These are phyloP conservation scores for Cephus pulcher DNA, from an alignment of 2,888 invertebrate genomes.

Conservation along the genomic window DNA sequence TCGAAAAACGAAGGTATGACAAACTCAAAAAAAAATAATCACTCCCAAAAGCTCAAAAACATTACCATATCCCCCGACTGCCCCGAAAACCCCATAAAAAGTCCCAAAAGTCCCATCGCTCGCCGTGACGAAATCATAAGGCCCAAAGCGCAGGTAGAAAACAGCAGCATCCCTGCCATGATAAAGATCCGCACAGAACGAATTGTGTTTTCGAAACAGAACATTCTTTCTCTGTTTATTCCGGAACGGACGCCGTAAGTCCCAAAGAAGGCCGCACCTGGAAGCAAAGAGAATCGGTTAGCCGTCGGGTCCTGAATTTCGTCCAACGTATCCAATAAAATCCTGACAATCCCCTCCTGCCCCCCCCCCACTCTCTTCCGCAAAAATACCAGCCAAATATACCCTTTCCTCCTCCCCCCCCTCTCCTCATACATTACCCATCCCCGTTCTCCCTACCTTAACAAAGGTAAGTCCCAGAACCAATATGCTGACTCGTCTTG, in stretches of 20 bases:
- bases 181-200: conserved; percentile 58
- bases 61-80: too few species aligned
- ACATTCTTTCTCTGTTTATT: conserved; percentile 43
- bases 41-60: too few species aligned
- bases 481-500: conserved; percentile 6
- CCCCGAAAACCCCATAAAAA: neutral
- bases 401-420: too few species aligned
- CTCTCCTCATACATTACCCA: neutral
- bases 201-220: conserved; percentile 61
- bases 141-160: neutral
- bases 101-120: neutral
- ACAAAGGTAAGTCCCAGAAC: neutral
- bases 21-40: too few species aligned
- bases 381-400: neutral
- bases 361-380: neutral
- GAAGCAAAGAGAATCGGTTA: conserved; percentile 2
- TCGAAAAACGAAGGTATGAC: too few species aligned
- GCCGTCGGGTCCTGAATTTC: conserved; percentile 36
- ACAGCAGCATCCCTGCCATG: conserved; percentile 31
- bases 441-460: neutral
- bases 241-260: conserved; percentile 3
- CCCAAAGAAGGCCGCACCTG: neutral
- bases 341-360: neutral
- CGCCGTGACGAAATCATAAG: conserved; percentile 2
- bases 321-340: neutral